A percentile compares a stretch with the other conserved stretches of the same genome.
These are phyloP conservation scores for Chalcosyrphus nemorum DNA, from an alignment of 2,888 invertebrate species.

Conservation along the genomic window DNA sequence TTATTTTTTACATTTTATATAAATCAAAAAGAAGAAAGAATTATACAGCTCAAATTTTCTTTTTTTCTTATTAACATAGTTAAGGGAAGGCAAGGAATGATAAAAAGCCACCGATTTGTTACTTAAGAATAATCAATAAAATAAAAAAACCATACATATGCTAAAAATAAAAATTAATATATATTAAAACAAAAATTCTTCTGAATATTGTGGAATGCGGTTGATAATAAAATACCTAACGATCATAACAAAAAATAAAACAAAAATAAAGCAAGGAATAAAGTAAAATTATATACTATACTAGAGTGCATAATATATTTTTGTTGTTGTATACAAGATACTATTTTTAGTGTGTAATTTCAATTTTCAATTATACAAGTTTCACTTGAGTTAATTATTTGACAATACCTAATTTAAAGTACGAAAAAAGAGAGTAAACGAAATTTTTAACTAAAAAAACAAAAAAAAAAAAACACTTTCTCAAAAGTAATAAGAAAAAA, in stretches of 20 bases:
- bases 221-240: slow-evolving; percentile 70
- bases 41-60: slow-evolving; percentile 56
- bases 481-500: slow-evolving; percentile 39
- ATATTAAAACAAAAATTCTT: slow-evolving; percentile 55
- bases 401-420: slow-evolving; percentile 71
- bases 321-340: slow-evolving; percentile 73
- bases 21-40: slow-evolving; percentile 3
- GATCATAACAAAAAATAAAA: slow-evolving; percentile 48
- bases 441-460: slow-evolving; percentile 37
- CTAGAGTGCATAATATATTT: slow-evolving; percentile 73
- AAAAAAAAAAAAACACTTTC: slow-evolving; percentile 29
- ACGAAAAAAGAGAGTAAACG: slow-evolving; percentile 38
- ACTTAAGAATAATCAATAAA: slow-evolving; percentile 68
- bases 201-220: slow-evolving; percentile 67
- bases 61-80: slow-evolving; percentile 59
- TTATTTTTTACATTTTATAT: slow-evolving; percentile 8
- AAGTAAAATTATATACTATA: slow-evolving; percentile 69
- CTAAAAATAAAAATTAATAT: slow-evolving; percentile 31
- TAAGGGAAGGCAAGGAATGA: slow-evolving; percentile 71
- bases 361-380: slow-evolving; percentile 73
- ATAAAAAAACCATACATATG: slow-evolving; percentile 17
- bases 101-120: slow-evolving; percentile 73
- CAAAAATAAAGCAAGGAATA: slow-evolving; percentile 50
- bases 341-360: slow-evolving; percentile 73
- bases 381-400: slow-evolving; percentile 73